phyloP scores from a whole-genome alignment of 1,140 invertebrate species.

The Homarus americanus region DNA sequence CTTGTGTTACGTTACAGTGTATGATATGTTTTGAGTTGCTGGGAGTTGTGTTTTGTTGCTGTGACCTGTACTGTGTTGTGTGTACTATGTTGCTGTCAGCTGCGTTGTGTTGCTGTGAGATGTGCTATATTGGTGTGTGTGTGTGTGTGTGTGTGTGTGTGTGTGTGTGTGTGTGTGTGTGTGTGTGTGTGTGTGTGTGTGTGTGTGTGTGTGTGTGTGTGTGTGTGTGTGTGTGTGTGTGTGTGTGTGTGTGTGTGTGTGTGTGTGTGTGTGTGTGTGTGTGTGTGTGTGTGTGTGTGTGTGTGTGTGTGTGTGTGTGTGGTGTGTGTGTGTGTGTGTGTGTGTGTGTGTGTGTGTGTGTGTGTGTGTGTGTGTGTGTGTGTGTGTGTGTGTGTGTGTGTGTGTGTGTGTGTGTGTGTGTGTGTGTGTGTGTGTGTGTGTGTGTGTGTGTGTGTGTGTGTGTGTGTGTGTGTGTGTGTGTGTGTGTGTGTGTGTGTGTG shows the following conservation, averaged over 20 bases:
- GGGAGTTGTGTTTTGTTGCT: too few relatives aligned
- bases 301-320: not conserved
- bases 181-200: constrained; percentile 3
- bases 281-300: constrained; percentile 1
- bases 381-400: too few relatives aligned
- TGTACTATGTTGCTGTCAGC: too few relatives aligned
- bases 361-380: too few relatives aligned
- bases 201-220: not conserved
- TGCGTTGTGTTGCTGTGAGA: too few relatives aligned
- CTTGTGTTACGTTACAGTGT: too few relatives aligned
- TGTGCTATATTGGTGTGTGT: constrained; percentile 7
- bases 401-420: too few relatives aligned
- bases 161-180: constrained; percentile 7
- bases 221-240: not conserved
- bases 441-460: not conserved
- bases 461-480: not conserved
- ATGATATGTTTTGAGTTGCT: too few relatives aligned
- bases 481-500: not conserved
- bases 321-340: not conserved
- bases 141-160: constrained; percentile 11
- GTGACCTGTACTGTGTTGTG: too few relatives aligned
- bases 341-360: too few relatives aligned
- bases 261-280: not conserved
- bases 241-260: not conserved
- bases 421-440: too few relatives aligned